Conservation (phyloP, 2,888 invertebrate species). For the Drosophila nr. perissopoda region DNA sequence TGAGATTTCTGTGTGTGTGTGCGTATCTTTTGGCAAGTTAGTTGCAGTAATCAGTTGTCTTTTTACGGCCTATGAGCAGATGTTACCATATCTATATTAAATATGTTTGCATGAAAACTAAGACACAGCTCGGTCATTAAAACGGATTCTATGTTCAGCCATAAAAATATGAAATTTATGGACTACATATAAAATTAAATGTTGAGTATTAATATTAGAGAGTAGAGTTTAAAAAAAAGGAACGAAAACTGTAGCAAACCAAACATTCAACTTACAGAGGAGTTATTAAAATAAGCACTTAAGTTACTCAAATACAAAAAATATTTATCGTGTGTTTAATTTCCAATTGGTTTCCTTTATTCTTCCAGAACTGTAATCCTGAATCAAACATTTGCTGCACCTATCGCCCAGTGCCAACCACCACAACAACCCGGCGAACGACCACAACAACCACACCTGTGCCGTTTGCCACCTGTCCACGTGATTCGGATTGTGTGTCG, state of each 20-base stretch:
- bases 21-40: not conserved
- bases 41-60: not conserved
- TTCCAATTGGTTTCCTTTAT: not conserved
- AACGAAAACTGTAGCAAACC: not conserved
- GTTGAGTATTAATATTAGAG: not conserved
- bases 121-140: not conserved
- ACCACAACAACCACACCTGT: conserved; percentile 77
- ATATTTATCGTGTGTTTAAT: not conserved
- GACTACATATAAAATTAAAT: not conserved
- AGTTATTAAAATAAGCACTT: not conserved
- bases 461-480: conserved; percentile 75
- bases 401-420: conserved; percentile 77
- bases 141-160: not conserved
- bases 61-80: not conserved
- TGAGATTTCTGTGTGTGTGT: conserved; percentile 13
- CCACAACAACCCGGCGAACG: conserved; percentile 55
- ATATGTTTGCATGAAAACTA: not conserved
- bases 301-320: not conserved
- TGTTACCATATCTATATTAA: not conserved
- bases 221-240: not conserved
- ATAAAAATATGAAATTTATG: not conserved
- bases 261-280: not conserved
- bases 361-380: conserved; percentile 84
- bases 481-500: conserved; percentile 82
- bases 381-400: conserved; percentile 85